Evolutionary conservation across 2,113 vertebrate genomes (phyloP).

Genomic region (Eulemur rufifrons): DNA sequence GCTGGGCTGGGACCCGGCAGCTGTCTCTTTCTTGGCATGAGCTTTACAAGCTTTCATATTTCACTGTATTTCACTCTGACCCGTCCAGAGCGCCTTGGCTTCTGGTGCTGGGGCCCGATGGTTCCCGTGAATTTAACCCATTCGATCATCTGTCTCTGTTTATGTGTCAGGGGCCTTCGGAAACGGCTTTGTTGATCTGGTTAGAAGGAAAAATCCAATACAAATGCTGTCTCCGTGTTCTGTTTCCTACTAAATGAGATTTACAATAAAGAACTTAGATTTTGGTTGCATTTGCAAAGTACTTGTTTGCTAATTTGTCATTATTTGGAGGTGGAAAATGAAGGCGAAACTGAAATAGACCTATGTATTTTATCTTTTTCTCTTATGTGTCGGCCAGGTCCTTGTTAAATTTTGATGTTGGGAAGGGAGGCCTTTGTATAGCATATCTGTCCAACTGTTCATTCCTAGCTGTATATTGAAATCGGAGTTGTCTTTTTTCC

Average conservation of each 20-base stretch:
- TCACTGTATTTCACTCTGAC: no score
- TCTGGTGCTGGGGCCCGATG: background rate
- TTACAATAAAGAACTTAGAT: background rate
- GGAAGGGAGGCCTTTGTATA: background rate
- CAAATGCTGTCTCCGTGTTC: background rate
- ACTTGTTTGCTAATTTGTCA: background rate
- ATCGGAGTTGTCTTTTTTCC: background rate
- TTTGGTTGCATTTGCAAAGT: background rate
- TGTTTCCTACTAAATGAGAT: background rate
- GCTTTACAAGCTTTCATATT: background rate
- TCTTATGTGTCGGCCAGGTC: background rate
- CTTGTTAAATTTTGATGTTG: background rate
- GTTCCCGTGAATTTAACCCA: accelerated
- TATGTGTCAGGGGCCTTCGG: background rate
- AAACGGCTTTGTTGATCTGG: background rate
- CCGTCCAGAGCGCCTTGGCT: background rate
- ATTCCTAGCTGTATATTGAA: background rate
- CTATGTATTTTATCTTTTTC: background rate
- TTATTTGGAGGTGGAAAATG: background rate
- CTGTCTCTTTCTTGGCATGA: background rate
- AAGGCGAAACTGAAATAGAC: background rate
- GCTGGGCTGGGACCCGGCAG: no score
- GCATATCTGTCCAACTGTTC: background rate
- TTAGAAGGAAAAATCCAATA: background rate
- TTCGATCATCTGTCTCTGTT: background rate